Base-by-base conservation (phyloP, 2,113 vertebrate species). In the Macquaria ambigua region DNA sequence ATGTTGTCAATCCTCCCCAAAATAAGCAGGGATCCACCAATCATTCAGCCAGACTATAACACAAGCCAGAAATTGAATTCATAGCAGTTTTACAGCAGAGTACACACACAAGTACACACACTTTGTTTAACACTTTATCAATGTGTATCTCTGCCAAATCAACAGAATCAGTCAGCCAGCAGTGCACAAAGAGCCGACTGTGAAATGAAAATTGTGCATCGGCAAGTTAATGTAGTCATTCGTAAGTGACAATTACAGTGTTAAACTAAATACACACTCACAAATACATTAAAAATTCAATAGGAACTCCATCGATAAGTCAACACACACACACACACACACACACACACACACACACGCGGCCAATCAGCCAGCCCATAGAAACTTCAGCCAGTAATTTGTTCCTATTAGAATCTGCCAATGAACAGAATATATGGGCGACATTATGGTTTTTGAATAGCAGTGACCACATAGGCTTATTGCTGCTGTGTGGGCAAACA, bases 381-480 rank as follows among this genome's bases (percentile, higher is more conserved):
- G 74, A 81, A 76, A 62, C 69, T 82, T 79, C 84, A 78, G 74
- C 64, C 16, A 58, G 86, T 78, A 77, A 90, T 93, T 85, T 85
- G 70, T 63, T 82, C 41, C 68, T 28, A 69, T 82, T 90, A 61
- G 31, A 74, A 74, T 90, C 50, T 64, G 80, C 79, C 76, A 63
- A 34, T 52, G 64, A 86, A 41, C 80, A 63, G 21, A 88, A 88
- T 89, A 77, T 81, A 83, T 50, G 75, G 76, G 43, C 20, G 25
- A 70, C 79, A 86, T 84, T 74, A 85, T 89, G 85, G 69, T 41
- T 67, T 84, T 62, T 85, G 83, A 93, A 92, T 83, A 74, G 87
- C 73, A 83, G 66, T 64, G 86, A 89, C 86, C 82, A 78, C 59
- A 53, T 39, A 23, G 84, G 78, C 72, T 72, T 85, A 82, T 87